A percentile compares a stretch with the other conserved stretches of the same genome.
Evolutionary conservation across 2,888 invertebrate genomes (phyloP).

Genomic region (Selenia dentaria): DNA sequence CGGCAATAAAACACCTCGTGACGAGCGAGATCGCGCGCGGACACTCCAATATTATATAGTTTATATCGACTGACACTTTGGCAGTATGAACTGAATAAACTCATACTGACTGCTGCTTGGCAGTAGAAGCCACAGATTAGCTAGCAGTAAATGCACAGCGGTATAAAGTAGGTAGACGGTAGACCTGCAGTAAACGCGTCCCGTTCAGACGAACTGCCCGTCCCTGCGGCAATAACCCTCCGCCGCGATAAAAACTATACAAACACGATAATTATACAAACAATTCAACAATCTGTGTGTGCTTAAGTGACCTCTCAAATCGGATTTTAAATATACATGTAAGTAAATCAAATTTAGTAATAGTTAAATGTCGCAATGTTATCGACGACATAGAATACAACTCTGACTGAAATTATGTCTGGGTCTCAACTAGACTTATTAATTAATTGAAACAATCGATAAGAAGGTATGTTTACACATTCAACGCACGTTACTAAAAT

Average conservation of each 20-base stretch:
- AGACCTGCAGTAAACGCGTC: constrained; percentile 29
- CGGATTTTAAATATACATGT: constrained; percentile 27
- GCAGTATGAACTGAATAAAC: constrained; percentile 14
- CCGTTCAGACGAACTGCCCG: constrained; percentile 25
- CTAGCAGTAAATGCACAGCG: constrained; percentile 4
- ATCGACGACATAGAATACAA: not conserved
- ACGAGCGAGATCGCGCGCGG: constrained; percentile 47
- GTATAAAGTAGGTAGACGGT: constrained; percentile 27
- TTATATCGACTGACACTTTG: constrained; percentile 27
- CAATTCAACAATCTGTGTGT: constrained; percentile 26
- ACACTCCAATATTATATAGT: constrained; percentile 50
- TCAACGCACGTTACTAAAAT: constrained; percentile 26
- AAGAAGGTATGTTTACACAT: constrained; percentile 15
- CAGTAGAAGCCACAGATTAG: constrained; percentile 6
- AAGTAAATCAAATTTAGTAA: constrained; percentile 17
- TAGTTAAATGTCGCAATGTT: constrained; percentile 7
- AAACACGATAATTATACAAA: constrained; percentile 21
- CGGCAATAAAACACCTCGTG: constrained; percentile 33
- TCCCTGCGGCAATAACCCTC: constrained; percentile 7
- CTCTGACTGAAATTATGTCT: constrained; percentile 6
- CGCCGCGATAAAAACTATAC: constrained; percentile 10
- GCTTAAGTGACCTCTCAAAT: constrained; percentile 24
- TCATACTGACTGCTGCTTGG: constrained; percentile 22
- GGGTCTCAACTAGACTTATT: constrained; percentile 7
- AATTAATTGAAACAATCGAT: constrained; percentile 14